Evolutionary conservation across 2,113 vertebrate genomes (phyloP), one percentile per base, ranked within the genome.

Genomic region (Amblyopsis rosae): DNA sequence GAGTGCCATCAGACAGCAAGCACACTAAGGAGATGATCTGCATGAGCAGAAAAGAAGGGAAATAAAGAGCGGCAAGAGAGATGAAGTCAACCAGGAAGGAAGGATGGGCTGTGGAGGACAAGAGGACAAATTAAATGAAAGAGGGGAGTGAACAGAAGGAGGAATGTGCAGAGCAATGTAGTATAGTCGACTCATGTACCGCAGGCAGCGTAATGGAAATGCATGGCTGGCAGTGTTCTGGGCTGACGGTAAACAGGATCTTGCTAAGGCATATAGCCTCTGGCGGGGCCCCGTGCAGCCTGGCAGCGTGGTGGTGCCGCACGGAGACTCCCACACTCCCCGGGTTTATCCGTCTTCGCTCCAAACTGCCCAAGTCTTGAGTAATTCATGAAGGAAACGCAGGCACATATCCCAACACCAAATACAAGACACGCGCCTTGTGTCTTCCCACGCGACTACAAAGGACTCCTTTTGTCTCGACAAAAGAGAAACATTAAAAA

Each of bases 201-300:
- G 85, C 79, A 73, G 91, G 92, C 90, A 65, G 70, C 59, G n/a
- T 87, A 91, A 93, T 93, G 91, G 87, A 91, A 93, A 93, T 92
- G 85, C 76, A 16, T 76, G 83, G 88, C 91, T 92, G 89, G 88
- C 81, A 91, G 93, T 90, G 83, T 92, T 86, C 91, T 89, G 87
- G 90, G 90, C 82, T 91, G 90, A 90, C 86, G 86, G 90, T 92
- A 92, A 92, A 93, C 91, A 93, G 93, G 93, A 93, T 93, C 90
- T 93, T 93, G 90, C 82, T 88, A 93, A 93, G 92, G 91, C 90
- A 93, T 89, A 93, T 92, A 91, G 92, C 93, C 91, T 84, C 83
- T 86, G 87, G 92, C 91, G 73, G 86, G 73, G 90, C 92, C 35
- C 90, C 45, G 67, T 55, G 69, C 86, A 90, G 73, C 69, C 86